A percentile compares a stretch with the other conserved stretches of the same genome.
phyloP scores from a whole-genome alignment of 2,113 vertebrate species.

The Datnioides undecimradiatus region DNA sequence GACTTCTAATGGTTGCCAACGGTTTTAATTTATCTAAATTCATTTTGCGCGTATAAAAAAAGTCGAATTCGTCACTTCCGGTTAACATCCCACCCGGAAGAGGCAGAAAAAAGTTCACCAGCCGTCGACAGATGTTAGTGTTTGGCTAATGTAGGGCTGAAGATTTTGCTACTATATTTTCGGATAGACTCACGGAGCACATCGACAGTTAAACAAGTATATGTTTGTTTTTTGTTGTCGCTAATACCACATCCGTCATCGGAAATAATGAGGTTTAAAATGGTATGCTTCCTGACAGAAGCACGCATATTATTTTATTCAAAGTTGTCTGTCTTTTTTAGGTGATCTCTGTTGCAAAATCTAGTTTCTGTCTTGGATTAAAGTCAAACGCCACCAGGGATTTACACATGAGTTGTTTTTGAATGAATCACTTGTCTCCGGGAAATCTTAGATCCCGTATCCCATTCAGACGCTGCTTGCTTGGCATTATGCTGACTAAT shows the following conservation, averaged over 20 bases:
- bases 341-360: not conserved
- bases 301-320: too few species aligned
- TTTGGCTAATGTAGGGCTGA: not conserved
- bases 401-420: not conserved
- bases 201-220: not conserved
- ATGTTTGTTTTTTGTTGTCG: too few species aligned
- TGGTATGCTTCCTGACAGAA: not conserved
- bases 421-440: constrained; percentile 27
- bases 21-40: not conserved
- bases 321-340: not conserved
- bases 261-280: not conserved
- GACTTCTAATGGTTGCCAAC: fast-evolving
- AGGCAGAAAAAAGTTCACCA: not conserved
- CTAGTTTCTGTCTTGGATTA: not conserved
- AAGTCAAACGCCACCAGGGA: not conserved
- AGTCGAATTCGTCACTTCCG: constrained; percentile 40
- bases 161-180: not conserved
- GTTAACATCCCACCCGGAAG: not conserved
- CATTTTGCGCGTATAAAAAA: not conserved
- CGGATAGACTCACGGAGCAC: not conserved
- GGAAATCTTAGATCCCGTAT: not conserved
- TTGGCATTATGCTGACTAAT: not conserved
- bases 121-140: not conserved
- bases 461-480: not conserved
- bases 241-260: not conserved